These are phyloP conservation scores for Neodiprion virginianus DNA, from an alignment of 1,140 invertebrate species.

Conservation along the genomic window DNA sequence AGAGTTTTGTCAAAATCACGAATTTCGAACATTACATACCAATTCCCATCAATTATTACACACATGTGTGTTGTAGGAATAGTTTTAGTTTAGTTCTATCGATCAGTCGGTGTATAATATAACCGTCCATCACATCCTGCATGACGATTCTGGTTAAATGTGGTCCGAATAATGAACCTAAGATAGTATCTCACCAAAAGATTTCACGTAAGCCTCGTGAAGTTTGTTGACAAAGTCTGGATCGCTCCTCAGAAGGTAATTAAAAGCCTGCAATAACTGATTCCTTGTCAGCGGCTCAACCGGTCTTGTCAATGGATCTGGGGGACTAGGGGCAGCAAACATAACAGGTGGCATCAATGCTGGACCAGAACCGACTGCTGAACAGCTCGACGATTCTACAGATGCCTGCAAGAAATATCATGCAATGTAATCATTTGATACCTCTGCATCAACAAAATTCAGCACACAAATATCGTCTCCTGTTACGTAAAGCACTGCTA, in stretches of 20 bases:
- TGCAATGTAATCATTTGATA: conserved; percentile 3
- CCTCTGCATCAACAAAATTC: not conserved
- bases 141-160: conserved; percentile 22
- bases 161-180: conserved; percentile 37
- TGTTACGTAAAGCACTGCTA: too few species aligned
- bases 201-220: conserved; percentile 89
- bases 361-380: conserved; percentile 62
- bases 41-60: conserved; percentile 15
- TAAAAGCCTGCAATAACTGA: conserved; percentile 86
- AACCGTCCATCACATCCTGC: conserved; percentile 34
- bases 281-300: conserved; percentile 82
- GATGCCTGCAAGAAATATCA: conserved; percentile 33
- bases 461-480: too few species aligned
- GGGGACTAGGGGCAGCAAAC: conserved; percentile 69
- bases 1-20: conserved; percentile 24
- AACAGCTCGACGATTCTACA: conserved; percentile 43
- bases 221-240: conserved; percentile 85
- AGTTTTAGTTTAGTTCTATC: conserved; percentile 13
- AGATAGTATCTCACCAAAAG: conserved; percentile 76
- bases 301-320: conserved; percentile 50
- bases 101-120: conserved; percentile 3
- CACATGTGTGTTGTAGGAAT: conserved; percentile 28
- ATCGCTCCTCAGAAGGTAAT: conserved; percentile 87
- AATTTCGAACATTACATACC: conserved; percentile 26
- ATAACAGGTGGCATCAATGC: conserved; percentile 84